A percentile compares a stretch with the other conserved stretches of the same genome.
phyloP scores from a whole-genome alignment of 1,140 invertebrate species.

The Monochamus saltuarius region DNA sequence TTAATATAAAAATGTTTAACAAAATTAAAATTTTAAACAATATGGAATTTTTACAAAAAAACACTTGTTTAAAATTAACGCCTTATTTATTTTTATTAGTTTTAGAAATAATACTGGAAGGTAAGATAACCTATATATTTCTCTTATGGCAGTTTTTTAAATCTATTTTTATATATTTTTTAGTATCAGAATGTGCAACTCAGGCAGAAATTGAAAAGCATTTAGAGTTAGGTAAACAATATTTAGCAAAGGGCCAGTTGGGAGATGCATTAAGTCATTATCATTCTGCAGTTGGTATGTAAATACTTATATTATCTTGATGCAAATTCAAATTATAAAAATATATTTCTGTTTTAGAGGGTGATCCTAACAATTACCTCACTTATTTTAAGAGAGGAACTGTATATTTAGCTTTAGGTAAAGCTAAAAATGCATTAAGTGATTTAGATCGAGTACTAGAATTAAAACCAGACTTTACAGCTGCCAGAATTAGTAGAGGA shows the following conservation, averaged over 20 bases:
- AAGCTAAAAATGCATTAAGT: constrained; percentile 90
- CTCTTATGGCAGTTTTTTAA: constrained; percentile 10
- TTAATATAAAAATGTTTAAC: constrained; percentile 18
- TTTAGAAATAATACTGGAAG: constrained; percentile 41
- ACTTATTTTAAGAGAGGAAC: constrained; percentile 95
- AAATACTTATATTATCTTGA: background rate
- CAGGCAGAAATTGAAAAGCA: constrained; percentile 86
- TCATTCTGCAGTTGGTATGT: constrained; percentile 94
- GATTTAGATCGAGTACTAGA: constrained; percentile 93
- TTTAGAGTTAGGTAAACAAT: constrained; percentile 88
- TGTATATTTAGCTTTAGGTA: constrained; percentile 93
- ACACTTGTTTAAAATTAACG: constrained; percentile 36
- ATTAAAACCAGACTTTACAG: constrained; percentile 91
- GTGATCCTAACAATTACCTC: constrained; percentile 93
- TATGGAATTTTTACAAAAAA: constrained; percentile 29
- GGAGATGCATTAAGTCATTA: constrained; percentile 96
- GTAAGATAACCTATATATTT: constrained; percentile 30
- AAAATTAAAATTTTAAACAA: constrained; percentile 26
- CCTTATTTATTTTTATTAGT: constrained; percentile 41
- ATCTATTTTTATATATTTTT: constrained; percentile 38
- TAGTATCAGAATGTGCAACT: constrained; percentile 64
- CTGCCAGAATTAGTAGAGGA: constrained; percentile 84
- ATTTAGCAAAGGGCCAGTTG: constrained; percentile 88
- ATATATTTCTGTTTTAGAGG: constrained; percentile 67
- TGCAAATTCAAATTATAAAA: constrained; percentile 7